phyloP scores from a whole-genome alignment of 1,140 invertebrate genomes.

The Bombus breviceps region DNA sequence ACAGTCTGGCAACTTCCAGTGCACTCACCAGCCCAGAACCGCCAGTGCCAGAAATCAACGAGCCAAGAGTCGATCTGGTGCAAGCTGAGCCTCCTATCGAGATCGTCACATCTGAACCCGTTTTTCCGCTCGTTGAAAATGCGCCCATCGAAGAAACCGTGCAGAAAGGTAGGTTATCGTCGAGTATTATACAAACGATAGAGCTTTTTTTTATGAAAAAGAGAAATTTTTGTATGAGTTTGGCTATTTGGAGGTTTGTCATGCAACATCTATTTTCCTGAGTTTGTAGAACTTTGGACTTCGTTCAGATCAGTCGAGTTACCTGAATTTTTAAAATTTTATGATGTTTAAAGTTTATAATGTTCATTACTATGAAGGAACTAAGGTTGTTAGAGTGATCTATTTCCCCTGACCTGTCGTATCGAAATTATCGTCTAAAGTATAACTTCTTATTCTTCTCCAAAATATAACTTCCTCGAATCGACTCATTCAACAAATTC shows the following conservation, averaged over 20 bases:
- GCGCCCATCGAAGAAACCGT: constrained; percentile 54
- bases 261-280: too few relatives aligned
- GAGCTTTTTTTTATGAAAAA: neutral
- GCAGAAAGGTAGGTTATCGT: constrained; percentile 64
- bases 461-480: neutral
- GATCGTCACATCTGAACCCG: constrained; percentile 43
- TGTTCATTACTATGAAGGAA: neutral
- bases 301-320: neutral
- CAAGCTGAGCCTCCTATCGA: constrained; percentile 52
- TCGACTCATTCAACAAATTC: neutral
- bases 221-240: neutral
- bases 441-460: too few relatives aligned
- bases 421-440: neutral
- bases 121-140: constrained; percentile 53
- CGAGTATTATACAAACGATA: neutral
- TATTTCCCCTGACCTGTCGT: neutral
- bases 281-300: too few relatives aligned
- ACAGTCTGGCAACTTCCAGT: constrained; percentile 79
- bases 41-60: constrained; percentile 67
- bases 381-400: neutral
- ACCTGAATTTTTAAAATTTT: too few relatives aligned
- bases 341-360: too few relatives aligned
- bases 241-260: too few relatives aligned
- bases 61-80: constrained; percentile 58
- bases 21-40: constrained; percentile 79